A percentile compares a stretch with the other conserved stretches of the same genome.
Evolutionary conservation across 2,113 vertebrate species (phyloP).

Genomic region (Azemiops feae): DNA sequence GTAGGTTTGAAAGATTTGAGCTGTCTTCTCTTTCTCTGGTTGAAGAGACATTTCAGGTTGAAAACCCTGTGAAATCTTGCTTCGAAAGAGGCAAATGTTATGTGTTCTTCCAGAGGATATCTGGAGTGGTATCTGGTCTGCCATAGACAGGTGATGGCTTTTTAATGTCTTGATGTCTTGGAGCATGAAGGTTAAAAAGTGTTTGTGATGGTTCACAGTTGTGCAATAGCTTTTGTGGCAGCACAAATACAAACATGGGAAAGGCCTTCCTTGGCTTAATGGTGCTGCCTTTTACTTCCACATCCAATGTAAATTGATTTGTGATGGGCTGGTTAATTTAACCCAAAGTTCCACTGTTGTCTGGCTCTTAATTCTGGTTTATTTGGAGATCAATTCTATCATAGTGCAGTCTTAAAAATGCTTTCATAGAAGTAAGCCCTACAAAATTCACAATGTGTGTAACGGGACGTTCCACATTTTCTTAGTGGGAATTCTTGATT

Average conservation of each 20-base stretch:
- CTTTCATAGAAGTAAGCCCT: not conserved
- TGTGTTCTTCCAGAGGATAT: not conserved
- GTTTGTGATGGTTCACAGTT: not conserved
- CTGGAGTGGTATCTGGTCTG: not conserved
- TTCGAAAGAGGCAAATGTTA: not conserved
- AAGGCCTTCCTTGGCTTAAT: not conserved
- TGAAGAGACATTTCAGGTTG: not conserved
- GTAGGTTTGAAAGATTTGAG: not conserved
- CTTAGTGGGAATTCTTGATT: not conserved
- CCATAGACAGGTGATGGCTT: not conserved
- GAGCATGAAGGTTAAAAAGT: not conserved
- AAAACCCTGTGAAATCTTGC: not conserved
- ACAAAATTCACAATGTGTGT: not conserved
- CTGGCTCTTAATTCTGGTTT: not conserved
- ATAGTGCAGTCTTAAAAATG: not conserved
- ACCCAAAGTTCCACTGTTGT: not conserved
- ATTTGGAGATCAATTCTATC: not conserved
- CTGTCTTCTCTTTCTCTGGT: not conserved
- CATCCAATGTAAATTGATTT: not conserved
- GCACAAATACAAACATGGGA: not conserved
- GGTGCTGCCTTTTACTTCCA: not conserved
- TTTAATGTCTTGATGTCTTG: not conserved
- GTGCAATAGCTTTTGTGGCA: not conserved
- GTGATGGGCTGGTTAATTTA: not conserved
- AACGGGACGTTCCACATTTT: not conserved